Conservation (phyloP, 2,113 vertebrate genomes). For the Seriola quinqueradiata region DNA sequence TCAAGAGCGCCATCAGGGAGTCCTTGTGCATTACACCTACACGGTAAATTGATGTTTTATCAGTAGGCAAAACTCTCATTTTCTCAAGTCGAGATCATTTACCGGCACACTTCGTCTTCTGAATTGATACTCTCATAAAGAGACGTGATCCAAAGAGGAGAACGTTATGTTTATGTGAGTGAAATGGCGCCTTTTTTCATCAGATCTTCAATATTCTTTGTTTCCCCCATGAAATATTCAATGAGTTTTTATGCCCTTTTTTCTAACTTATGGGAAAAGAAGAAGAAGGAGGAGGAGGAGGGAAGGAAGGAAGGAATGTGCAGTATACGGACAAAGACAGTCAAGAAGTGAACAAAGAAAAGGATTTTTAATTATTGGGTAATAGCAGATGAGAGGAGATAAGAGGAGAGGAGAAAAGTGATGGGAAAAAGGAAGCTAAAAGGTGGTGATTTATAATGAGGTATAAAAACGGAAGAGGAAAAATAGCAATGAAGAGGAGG, state of each 20-base stretch:
- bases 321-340: slow-evolving; percentile 5
- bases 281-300: background rate
- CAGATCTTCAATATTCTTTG: slow-evolving; percentile 16
- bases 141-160: slow-evolving; percentile 22
- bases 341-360: slow-evolving; percentile 1
- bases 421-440: slow-evolving; percentile 1
- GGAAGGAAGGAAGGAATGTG: background rate
- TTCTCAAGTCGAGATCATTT: slow-evolving; percentile 49
- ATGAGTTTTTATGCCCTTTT: background rate
- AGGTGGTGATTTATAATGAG: slow-evolving; percentile 37
- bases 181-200: background rate
- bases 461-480: slow-evolving; percentile 44
- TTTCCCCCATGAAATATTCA: slow-evolving; percentile 3
- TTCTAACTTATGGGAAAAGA: background rate
- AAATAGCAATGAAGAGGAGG: background rate
- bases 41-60: slow-evolving; percentile 60
- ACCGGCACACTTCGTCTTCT: slow-evolving; percentile 6
- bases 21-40: slow-evolving; percentile 53
- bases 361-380: slow-evolving; percentile 35
- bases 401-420: background rate
- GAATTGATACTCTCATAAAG: slow-evolving; percentile 27
- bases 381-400: slow-evolving; percentile 25
- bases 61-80: slow-evolving; percentile 42
- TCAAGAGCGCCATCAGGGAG: slow-evolving; percentile 54
- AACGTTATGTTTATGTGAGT: slow-evolving; percentile 13